A percentile compares a stretch with the other conserved stretches of the same genome.
phyloP scores from a whole-genome alignment of 92 coral and sea anemone genomes.

The Porites lobata region DNA sequence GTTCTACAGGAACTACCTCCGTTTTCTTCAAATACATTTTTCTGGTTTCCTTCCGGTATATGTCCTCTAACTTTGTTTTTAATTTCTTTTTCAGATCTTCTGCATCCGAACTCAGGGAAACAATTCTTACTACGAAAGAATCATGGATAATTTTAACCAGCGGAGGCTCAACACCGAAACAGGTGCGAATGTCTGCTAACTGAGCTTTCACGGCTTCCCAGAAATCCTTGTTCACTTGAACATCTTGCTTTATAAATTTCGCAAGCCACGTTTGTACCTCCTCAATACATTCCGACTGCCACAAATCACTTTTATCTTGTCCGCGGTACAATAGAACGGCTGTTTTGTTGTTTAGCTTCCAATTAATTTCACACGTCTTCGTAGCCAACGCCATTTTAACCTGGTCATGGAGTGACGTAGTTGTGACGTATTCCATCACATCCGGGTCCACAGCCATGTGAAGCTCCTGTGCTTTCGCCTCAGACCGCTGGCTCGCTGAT shows the following conservation, averaged over 20 bases:
- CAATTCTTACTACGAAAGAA: slow-evolving; percentile 29
- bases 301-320: slow-evolving; percentile 16
- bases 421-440: slow-evolving; percentile 72
- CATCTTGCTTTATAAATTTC: slow-evolving; percentile 40
- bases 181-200: slow-evolving; percentile 48
- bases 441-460: slow-evolving; percentile 75
- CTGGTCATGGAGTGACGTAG: slow-evolving; percentile 32
- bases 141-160: slow-evolving; percentile 29
- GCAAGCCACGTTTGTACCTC: slow-evolving; percentile 26
- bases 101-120: slow-evolving; percentile 49
- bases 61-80: slow-evolving; percentile 31
- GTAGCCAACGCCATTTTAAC: slow-evolving; percentile 49
- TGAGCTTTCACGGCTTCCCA: slow-evolving; percentile 62
- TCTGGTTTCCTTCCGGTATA: slow-evolving; percentile 60
- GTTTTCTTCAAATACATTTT: slow-evolving; percentile 61
- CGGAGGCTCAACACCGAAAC: slow-evolving; percentile 54
- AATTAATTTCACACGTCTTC: slow-evolving; percentile 37
- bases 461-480: slow-evolving; percentile 37
- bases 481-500: slow-evolving; percentile 9
- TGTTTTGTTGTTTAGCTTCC: slow-evolving; percentile 37
- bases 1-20: slow-evolving; percentile 62
- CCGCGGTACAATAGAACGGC: slow-evolving; percentile 60
- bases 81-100: slow-evolving; percentile 39
- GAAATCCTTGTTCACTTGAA: slow-evolving; percentile 53
- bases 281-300: slow-evolving; percentile 57